Percentiles rank a stretch among this genome's conserved stretches.
phyloP scores from a whole-genome alignment of 2,888 invertebrate genomes.

The Carterocephalus palaemon region DNA sequence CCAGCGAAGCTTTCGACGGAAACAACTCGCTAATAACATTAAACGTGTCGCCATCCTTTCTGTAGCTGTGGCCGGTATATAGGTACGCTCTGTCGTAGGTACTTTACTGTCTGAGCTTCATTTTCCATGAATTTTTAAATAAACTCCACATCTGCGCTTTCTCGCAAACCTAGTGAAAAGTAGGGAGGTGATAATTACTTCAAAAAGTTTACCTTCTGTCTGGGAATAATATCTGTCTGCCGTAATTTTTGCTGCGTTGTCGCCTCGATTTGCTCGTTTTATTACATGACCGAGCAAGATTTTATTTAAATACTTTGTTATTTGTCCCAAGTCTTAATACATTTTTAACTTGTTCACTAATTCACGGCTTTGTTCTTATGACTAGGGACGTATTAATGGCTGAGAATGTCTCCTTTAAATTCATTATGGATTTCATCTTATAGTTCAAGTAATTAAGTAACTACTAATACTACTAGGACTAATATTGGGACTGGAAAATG shows the following conservation, averaged over 20 bases:
- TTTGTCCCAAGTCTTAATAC: too few relatives aligned
- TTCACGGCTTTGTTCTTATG: too few relatives aligned
- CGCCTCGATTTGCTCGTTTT: neutral
- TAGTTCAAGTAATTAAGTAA: too few relatives aligned
- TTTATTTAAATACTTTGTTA: too few relatives aligned
- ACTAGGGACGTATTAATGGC: too few relatives aligned
- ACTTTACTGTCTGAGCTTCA: constrained; percentile 20
- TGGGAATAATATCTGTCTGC: constrained; percentile 11
- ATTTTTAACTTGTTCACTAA: too few relatives aligned
- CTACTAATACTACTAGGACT: too few relatives aligned
- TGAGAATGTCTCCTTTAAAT: too few relatives aligned
- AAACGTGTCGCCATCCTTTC: constrained; percentile 17
- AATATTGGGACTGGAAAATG: too few relatives aligned
- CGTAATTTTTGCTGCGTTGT: constrained; percentile 5
- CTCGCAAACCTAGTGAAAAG: constrained; percentile 15
- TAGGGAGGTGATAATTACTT: constrained; percentile 23
- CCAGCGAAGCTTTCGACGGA: constrained; percentile 13
- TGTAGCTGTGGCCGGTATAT: constrained; percentile 3
- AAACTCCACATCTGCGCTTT: constrained; percentile 20
- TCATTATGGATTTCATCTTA: too few relatives aligned
- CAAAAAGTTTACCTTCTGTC: constrained; percentile 19
- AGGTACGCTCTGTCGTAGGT: constrained; percentile 9
- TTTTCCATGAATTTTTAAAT: constrained; percentile 24
- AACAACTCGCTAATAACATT: constrained; percentile 19
- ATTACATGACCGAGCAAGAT: too few relatives aligned